A percentile compares a stretch with the other conserved stretches of the same genome.
Conservation (phyloP, 35 echinoderm and acorn worm species). For the Diadema setosum region DNA sequence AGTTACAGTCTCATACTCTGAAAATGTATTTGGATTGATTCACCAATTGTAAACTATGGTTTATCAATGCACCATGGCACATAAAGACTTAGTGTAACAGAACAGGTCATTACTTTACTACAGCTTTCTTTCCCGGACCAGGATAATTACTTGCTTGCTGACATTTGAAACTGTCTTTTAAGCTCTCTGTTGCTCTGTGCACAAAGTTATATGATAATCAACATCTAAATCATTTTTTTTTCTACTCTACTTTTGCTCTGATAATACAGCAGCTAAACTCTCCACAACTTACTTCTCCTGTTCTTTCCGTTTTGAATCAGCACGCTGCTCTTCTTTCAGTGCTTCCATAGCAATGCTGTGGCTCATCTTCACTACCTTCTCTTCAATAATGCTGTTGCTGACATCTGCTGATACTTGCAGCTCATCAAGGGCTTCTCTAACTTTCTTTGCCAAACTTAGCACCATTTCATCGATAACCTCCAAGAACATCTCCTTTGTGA, state of each 20-base stretch:
- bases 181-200: too few species aligned
- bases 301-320: background rate
- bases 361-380: background rate
- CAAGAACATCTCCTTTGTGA: slow-evolving; percentile 28
- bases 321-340: background rate
- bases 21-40: too few species aligned
- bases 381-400: background rate
- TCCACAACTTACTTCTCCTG: background rate
- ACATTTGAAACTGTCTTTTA: too few species aligned
- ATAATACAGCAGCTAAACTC: background rate
- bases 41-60: too few species aligned
- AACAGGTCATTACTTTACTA: too few species aligned
- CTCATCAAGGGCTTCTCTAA: background rate
- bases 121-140: too few species aligned
- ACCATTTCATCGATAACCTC: slow-evolving; percentile 84
- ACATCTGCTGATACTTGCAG: background rate
- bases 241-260: background rate
- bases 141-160: too few species aligned
- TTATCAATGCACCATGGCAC: too few species aligned
- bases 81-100: too few species aligned
- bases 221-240: too few species aligned
- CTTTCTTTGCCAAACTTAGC: background rate
- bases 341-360: slow-evolving; percentile 18
- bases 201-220: too few species aligned
- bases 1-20: too few species aligned